phyloP scores from a whole-genome alignment of 2,113 vertebrate genomes.

The Ramphastos sulfuratus region DNA sequence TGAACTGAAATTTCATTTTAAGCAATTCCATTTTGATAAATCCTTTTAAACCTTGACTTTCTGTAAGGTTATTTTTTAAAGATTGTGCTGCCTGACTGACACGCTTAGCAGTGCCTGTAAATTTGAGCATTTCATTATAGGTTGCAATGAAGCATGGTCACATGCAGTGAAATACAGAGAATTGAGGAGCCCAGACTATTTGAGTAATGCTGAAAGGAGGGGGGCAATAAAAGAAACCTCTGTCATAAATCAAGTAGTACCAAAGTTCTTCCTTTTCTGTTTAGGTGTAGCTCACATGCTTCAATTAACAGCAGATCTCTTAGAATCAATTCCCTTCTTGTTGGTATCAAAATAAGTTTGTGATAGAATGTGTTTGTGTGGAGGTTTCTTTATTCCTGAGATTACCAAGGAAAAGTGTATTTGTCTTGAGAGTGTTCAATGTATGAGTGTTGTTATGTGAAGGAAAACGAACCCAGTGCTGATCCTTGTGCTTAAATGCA shows the following conservation, averaged over 20 bases:
- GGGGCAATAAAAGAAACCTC: slow-evolving; percentile 39
- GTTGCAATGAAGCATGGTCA: slow-evolving; percentile 94
- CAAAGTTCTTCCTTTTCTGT: slow-evolving; percentile 56
- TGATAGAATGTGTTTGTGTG: background rate
- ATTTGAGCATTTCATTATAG: slow-evolving; percentile 99
- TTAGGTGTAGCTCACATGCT: slow-evolving; percentile 44
- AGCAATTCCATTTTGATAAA: slow-evolving; percentile 96
- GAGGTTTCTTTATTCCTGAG: background rate
- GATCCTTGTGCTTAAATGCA: background rate
- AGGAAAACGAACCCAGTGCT: background rate
- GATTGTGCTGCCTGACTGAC: slow-evolving; percentile 94
- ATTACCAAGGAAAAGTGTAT: background rate
- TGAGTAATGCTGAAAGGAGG: slow-evolving; percentile 80
- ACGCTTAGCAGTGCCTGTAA: slow-evolving; percentile 95
- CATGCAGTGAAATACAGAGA: slow-evolving; percentile 83
- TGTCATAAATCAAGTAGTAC: slow-evolving; percentile 57
- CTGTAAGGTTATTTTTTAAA: slow-evolving; percentile 92
- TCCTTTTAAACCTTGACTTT: slow-evolving; percentile 95
- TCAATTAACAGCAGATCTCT: slow-evolving; percentile 31
- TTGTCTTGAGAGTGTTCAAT: background rate
- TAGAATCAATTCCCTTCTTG: background rate
- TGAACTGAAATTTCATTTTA: slow-evolving; percentile 95
- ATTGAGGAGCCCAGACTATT: slow-evolving; percentile 80
- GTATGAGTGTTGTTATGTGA: background rate
- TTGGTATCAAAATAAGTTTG: slow-evolving; percentile 11